Conservation (phyloP, 2,888 invertebrate species). For the Rotaria magnacalcarata region DNA sequence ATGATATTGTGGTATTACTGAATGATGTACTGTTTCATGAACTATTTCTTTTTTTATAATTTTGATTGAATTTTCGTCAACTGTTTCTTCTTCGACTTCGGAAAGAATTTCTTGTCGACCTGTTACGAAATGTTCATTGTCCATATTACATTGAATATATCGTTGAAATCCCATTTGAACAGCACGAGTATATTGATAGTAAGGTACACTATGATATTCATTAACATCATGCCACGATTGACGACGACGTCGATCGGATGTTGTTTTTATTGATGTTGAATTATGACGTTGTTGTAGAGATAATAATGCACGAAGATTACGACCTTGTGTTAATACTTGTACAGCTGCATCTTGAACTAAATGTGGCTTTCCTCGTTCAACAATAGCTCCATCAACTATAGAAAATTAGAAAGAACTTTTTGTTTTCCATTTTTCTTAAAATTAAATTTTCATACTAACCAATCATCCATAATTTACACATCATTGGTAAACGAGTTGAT, state of each 20-base stretch:
- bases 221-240: conserved; percentile 17
- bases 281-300: not conserved
- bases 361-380: conserved; percentile 2
- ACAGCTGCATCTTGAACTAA: conserved; percentile 35
- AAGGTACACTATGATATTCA: conserved; percentile 5
- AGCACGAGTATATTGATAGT: conserved; percentile 1
- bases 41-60: not conserved
- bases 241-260: not conserved
- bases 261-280: not conserved
- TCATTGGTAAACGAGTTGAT: conserved; percentile 33
- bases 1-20: not conserved
- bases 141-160: not conserved
- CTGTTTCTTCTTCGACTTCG: not conserved
- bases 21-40: not conserved
- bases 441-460: not conserved
- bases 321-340: not conserved
- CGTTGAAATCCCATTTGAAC: not conserved
- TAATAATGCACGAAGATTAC: not conserved
- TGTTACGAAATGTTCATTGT: not conserved
- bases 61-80: not conserved
- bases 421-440: not conserved
- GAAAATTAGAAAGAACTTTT: not conserved
- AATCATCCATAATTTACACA: conserved; percentile 35
- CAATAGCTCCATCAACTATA: conserved; percentile 22
- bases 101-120: not conserved